phyloP scores from a whole-genome alignment of 1,140 invertebrate genomes.

The Sweltsa coloradensis region DNA sequence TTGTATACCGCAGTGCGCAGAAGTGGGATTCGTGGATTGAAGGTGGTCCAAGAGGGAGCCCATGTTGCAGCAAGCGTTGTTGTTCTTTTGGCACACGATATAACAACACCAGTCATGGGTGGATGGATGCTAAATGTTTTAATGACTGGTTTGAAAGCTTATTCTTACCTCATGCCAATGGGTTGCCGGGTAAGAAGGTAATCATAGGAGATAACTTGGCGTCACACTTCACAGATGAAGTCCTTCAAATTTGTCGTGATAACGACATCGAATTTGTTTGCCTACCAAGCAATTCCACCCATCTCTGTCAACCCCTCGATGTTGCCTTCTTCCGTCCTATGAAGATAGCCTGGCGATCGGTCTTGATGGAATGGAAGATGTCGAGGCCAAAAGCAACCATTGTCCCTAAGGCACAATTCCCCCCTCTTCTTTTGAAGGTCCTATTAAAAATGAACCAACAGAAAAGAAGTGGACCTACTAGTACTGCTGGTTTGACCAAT shows the following conservation, averaged over 20 bases:
- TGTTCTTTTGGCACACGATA: conserved; percentile 8
- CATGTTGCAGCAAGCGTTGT: background rate
- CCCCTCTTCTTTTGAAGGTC: background rate
- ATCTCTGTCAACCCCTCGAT: conserved; percentile 15
- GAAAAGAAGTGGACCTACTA: too few species aligned
- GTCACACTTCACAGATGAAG: conserved; percentile 21
- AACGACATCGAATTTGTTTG: conserved; percentile 23
- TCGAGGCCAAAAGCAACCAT: background rate
- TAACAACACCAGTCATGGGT: conserved; percentile 22
- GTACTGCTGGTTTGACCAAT: too few species aligned
- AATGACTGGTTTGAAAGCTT: conserved; percentile 23
- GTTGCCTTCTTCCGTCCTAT: conserved; percentile 2
- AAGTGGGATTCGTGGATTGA: conserved; percentile 18
- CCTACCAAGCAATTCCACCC: conserved; percentile 26
- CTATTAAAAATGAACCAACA: too few species aligned
- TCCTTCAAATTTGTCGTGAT: conserved; percentile 17
- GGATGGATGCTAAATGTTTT: conserved; percentile 27
- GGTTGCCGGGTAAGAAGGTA: conserved; percentile 21
- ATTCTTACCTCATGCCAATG: conserved; percentile 20
- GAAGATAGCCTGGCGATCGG: background rate
- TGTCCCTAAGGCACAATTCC: background rate
- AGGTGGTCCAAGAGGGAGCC: conserved; percentile 15
- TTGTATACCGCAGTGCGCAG: conserved; percentile 18
- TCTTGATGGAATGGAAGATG: background rate
- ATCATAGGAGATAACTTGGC: conserved; percentile 29